Evolutionary conservation across 2,113 vertebrate genomes (phyloP).

Genomic region (Epinephelus cyanopodus): DNA sequence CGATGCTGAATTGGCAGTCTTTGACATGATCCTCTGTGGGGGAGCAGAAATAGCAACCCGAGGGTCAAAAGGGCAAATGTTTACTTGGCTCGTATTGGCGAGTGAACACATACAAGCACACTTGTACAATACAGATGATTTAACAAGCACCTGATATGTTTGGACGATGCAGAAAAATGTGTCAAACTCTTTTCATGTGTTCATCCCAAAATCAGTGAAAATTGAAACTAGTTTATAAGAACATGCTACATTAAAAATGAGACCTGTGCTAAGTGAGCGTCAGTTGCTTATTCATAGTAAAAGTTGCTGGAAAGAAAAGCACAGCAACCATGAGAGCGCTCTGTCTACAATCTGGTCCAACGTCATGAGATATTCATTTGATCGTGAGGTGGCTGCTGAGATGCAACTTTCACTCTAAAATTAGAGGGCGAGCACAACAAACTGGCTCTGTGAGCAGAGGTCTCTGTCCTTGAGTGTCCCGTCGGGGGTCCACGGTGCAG

Average conservation of each 20-base stretch:
- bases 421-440: conserved; percentile 28
- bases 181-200: conserved; percentile 13
- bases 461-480: conserved; percentile 19
- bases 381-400: conserved; percentile 34
- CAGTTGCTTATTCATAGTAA: conserved; percentile 31
- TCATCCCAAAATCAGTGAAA: conserved; percentile 17
- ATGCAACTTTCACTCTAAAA: conserved; percentile 50
- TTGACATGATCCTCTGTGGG: conserved; percentile 27
- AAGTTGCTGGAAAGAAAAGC: conserved; percentile 21
- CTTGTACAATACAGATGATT: conserved; percentile 24
- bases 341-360: conserved; percentile 26
- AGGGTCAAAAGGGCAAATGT: conserved; percentile 40
- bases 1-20: conserved; percentile 26
- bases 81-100: conserved; percentile 60
- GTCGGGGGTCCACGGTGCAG: not conserved
- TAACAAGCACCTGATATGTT: conserved; percentile 57
- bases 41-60: conserved; percentile 49
- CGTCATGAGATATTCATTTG: conserved; percentile 54
- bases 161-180: conserved; percentile 22
- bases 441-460: conserved; percentile 13
- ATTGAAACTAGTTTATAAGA: not conserved
- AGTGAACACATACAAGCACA: conserved; percentile 50
- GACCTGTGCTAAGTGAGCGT: not conserved
- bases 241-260: conserved; percentile 39
- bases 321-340: conserved; percentile 14